Base-by-base conservation (phyloP, 2,888 invertebrate species). In the Diloba caeruleocephala region DNA sequence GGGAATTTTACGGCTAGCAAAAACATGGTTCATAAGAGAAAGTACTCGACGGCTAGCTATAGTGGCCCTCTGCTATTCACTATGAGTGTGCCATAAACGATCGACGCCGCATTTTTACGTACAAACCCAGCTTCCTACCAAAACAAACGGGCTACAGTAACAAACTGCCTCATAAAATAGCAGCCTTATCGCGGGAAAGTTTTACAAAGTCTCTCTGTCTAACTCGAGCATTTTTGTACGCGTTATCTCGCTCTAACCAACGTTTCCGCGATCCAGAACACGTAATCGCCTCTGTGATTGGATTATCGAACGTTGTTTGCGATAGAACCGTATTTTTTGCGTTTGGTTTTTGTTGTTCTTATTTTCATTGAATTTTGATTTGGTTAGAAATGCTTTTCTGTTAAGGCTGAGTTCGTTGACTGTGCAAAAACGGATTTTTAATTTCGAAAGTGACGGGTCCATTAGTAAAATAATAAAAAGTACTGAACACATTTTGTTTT, bases 91-190 rank as follows among this genome's bases (percentile, higher is more conserved):
- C 28, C 31, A 33, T 64, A 50, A 42, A 43, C 34, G 51, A 65
- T 33, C 36, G 44, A 25, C 33, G 21, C 33, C 6, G 12, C 57
- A 51, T 62, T 55, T 51, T 54, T 43, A 62, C 54, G 45, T 28
- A 49, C 50, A 48, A 67, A 55, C 14, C 28, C 39, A 41, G 39
- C 32, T 44, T 43, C 39, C 19, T 52, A 33, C 46, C 42, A 50
- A 66, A 56, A 63, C 51, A 66, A 69, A 67, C 58, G 41, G 57
- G 49, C 53, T 51, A 41, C 56, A 55, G 58, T 60, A 61, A 61
- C 56, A 61, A 67, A 74, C 46, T 58, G 44, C 57, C 57, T 45
- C 73, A 46, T 74, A 70, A 75, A 73, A 71, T 51, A 64, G 36
- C 37, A 58, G 37, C 41, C 62, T 57, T 64, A 58, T 62, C 58